Evolutionary conservation across 2,888 invertebrate species (phyloP), one percentile per base, ranked within the genome.

Genomic region (Morpho helenor): DNA sequence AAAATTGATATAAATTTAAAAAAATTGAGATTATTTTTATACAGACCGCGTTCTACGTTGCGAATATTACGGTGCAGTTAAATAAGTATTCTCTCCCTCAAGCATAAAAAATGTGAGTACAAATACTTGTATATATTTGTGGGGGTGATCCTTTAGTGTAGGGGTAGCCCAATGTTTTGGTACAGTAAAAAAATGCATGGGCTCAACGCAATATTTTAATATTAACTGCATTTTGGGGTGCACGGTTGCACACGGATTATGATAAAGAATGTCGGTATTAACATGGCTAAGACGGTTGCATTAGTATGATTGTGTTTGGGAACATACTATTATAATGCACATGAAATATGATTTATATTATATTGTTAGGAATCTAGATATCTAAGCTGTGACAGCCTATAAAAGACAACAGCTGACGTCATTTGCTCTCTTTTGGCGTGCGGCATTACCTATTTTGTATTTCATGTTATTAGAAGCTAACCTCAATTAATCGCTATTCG

Each of bases 181-280:
- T 76, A 77, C 76, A 70, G 74, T 77, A 84, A 90, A 89, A 85
- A 90, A 89, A 82, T 87, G 85, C 83, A 83, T 81, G 83, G 84
- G 84, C 72, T 72, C 77, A 68, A 77, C 80, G 85, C 87, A 87
- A 90, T 90, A 90, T 89, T 88, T 90, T 90, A 87, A 88, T 90
- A 90, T 89, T 87, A 87, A 87, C 87, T 80, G 80, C 83, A 77
- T 85, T 82, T 80, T 83, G 75, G 88, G 85, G 83, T 80, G 79
- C 78, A 78, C 69, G 62, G 75, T 70, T 84, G 86, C 83, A 82
- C 82, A 67, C 61, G 74, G 70, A 72, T 70, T 69, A 71, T 62
- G 68, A 59, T 72, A 68, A 76, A 71, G 61, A 69, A 75, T 74
- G 70, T 67, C 59, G 41, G 66, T 70, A 72, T 71, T 79, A 76